Percentiles rank a stretch among this genome's conserved stretches.
Evolutionary conservation across 2,888 invertebrate species (phyloP).

Genomic region (Lomographa bimaculata): DNA sequence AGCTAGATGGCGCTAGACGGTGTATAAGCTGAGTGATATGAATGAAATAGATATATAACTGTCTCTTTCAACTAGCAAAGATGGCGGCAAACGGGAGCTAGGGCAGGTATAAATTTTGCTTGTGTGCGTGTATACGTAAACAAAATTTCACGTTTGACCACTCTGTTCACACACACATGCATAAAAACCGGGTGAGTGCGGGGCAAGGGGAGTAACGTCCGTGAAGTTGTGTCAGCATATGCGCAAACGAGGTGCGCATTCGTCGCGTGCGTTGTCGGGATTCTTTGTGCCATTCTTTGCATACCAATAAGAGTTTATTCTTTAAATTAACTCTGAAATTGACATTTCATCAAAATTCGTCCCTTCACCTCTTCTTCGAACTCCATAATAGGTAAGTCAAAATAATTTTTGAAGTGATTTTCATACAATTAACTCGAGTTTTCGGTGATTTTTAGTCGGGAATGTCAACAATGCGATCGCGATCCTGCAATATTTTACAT

Average conservation of each 20-base stretch:
- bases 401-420: conserved; percentile 80
- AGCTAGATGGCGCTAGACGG: conserved; percentile 54
- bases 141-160: conserved; percentile 83
- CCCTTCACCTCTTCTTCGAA: conserved; percentile 85
- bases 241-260: conserved; percentile 92
- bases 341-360: conserved; percentile 86
- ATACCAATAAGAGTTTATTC: conserved; percentile 93
- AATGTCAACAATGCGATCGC: conserved; percentile 90
- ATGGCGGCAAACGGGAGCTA: conserved; percentile 79
- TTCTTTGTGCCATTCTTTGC: conserved; percentile 99
- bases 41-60: conserved; percentile 51
- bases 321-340: conserved; percentile 88
- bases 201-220: conserved; percentile 81
- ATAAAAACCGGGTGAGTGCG: conserved; percentile 71
- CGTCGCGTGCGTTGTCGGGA: conserved; percentile 96
- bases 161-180: conserved; percentile 70
- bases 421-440: conserved; percentile 85
- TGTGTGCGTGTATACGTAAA: conserved; percentile 74
- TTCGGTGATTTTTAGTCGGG: conserved; percentile 86
- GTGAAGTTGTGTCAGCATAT: conserved; percentile 88
- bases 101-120: conserved; percentile 70
- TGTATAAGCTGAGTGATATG: conserved; percentile 38
- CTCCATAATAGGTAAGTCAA: conserved; percentile 89
- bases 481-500: conserved; percentile 91
- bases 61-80: conserved; percentile 59